Percentiles rank a stretch among this genome's conserved stretches.
These are phyloP conservation scores for Ganaspis brasiliensis DNA, from an alignment of 2,888 invertebrate genomes.

Conservation along the genomic window DNA sequence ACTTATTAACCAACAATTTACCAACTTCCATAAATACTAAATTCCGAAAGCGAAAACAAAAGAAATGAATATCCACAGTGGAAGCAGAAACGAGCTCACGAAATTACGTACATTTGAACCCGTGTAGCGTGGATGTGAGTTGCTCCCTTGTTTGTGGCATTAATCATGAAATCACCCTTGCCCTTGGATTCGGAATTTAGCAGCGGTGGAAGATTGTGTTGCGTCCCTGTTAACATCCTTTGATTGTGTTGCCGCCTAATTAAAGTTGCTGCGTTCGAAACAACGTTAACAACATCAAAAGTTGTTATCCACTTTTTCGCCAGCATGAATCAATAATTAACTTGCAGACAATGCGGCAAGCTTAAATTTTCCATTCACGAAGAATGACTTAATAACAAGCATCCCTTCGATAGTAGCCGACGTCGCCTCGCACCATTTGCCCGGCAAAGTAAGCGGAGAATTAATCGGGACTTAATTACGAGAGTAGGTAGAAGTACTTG, in stretches of 20 bases:
- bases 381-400: slow-evolving; percentile 30
- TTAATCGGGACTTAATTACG: slow-evolving; percentile 78
- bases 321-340: not conserved
- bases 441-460: slow-evolving; percentile 72
- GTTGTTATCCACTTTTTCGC: not conserved
- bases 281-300: not conserved
- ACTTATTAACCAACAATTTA: no score
- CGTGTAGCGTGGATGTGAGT: slow-evolving; percentile 57
- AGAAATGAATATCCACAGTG: not conserved
- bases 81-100: not conserved
- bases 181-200: slow-evolving; percentile 55
- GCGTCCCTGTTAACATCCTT: slow-evolving; percentile 47
- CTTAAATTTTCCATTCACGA: slow-evolving; percentile 24
- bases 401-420: slow-evolving; percentile 27
- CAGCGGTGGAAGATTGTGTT: slow-evolving; percentile 63
- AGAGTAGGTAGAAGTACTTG: slow-evolving; percentile 72
- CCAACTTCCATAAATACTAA: no score
- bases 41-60: no score
- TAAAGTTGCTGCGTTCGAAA: not conserved
- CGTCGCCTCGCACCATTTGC: slow-evolving; percentile 66
- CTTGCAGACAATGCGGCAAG: not conserved
- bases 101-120: not conserved
- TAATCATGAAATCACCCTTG: slow-evolving; percentile 71
- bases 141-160: slow-evolving; percentile 68
- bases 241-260: slow-evolving; percentile 21